Base-by-base conservation (phyloP, 2,888 invertebrate genomes). In the Cheilosia pagana region DNA sequence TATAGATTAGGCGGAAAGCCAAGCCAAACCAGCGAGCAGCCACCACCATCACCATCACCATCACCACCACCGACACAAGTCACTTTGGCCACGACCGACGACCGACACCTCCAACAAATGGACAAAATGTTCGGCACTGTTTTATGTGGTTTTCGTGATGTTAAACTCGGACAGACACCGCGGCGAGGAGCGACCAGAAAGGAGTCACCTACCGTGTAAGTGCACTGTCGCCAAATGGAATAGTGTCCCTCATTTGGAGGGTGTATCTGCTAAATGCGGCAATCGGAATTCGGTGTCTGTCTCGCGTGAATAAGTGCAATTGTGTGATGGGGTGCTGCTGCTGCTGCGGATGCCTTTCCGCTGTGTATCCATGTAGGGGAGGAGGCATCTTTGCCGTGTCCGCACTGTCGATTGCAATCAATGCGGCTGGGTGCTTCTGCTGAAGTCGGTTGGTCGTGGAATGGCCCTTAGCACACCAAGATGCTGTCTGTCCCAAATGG, bases 101-200 rank as follows among this genome's bases (percentile, higher is more conserved):
- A n/a, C n/a, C 48, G 48, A 53, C 52, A 71, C 53, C 45, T 41
- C 14, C 19, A 68, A 74, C 74, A 70, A 79, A 75, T 62, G 75
- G 75, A 76, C 85, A 81, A 85, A 85, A 85, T 81, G 81, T 71
- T 85, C 85, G 85, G 85, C 81, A 76, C 81, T 85, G 85, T 85
- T 85, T 85, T 85, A 85, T 85, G 85, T 85, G 79, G 81, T 85
- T 85, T 85, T 85, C 85, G 85, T 85, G 85, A 81, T 85, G 75
- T 75, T 75, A 50, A 68, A 79, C 59, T 78, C 79, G 4, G 10
- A 48, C 31, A 48, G 50, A 50, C 43, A 41, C 21, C n/a, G n/a
- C 41, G 31, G 8, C 16, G 25, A 14, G 53, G 53, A 55, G 48
- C 21, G n/a, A 16, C 53, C 45, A 35, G 4, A 65, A 60, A 48